Evolutionary conservation across 1,140 invertebrate species (phyloP), one percentile per base, ranked within the genome.

Genomic region (Eubasilissa regina): DNA sequence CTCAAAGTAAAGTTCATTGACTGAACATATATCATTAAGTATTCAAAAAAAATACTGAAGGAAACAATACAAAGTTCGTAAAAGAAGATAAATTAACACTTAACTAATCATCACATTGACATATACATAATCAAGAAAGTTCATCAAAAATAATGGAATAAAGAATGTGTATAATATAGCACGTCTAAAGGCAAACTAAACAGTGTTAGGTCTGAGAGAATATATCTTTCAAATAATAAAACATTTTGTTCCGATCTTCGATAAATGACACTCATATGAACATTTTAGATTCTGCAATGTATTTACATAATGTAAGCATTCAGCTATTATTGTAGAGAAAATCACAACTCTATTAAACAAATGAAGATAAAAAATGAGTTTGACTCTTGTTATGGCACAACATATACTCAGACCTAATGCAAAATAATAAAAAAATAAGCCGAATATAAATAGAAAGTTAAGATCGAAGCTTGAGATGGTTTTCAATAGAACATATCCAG

Each of bases 61-160:
- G 73, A 80, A 55, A 76, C 3, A 58, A 74, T 74, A 74, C 51
- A 74, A 48, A 47, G 15, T 47, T 70, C 44, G 47, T 19, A 48
- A 70, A 74, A 70, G 66, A 70, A 70, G 66, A 55, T 74, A 74
- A 74, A 74, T 74, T 55, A 74, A 74, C 43, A 56, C 70, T 64
- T 75, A 75, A 75, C 56, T 75, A 62, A 75, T 64, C 55, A 62
- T 75, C 55, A 75, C 74, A 75, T 60, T 75, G 35, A 75, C 60
- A 75, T 62, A 60, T 62, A 75, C 19, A 73, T 53, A 51, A 53
- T 73, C 15, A 51, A 68, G 19, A 68, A 68, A 15, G 58, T 62
- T 62, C 19, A 62, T 68, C 72, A 62, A 75, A 62, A 75, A 75
- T 73, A 55, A 51, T 62, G 58, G 74, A 74, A 74, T 74, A 55